Conservation (phyloP, 53 echinoderm and acorn worm species). For the Temnopleurus reevesii region DNA sequence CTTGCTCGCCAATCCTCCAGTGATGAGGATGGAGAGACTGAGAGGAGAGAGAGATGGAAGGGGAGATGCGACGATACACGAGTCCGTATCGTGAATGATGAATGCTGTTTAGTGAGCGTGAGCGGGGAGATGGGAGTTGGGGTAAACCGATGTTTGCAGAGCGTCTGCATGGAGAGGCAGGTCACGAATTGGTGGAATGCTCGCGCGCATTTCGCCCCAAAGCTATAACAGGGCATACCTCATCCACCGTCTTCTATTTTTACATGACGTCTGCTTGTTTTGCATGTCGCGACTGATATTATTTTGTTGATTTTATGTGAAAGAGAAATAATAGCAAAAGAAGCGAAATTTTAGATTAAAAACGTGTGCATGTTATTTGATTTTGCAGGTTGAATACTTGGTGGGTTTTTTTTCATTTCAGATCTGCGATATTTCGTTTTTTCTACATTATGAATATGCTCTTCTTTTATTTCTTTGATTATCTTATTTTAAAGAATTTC, state of each 20-base stretch:
- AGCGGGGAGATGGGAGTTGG: background rate
- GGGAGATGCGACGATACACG: background rate
- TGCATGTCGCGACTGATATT: no score
- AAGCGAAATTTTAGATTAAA: no score
- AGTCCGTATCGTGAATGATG: background rate
- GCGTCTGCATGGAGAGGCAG: background rate
- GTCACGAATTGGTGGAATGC: background rate
- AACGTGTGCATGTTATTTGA: no score
- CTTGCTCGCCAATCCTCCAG: background rate
- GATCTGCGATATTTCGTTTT: background rate
- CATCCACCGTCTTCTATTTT: background rate
- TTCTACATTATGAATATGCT: background rate
- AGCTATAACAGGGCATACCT: background rate
- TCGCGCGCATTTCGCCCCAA: background rate
- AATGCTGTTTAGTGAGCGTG: background rate
- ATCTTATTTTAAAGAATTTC: background rate
- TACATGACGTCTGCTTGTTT: no score
- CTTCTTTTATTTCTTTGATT: background rate
- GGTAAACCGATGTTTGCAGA: background rate
- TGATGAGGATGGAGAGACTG: no score
- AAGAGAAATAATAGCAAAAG: no score
- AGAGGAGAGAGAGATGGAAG: background rate
- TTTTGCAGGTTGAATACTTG: no score
- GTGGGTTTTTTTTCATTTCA: no score
- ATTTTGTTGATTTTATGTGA: background rate